These are phyloP conservation scores for Stomatorhinus ivindoensis DNA, from an alignment of 2,113 vertebrate genomes.

Conservation along the genomic window DNA sequence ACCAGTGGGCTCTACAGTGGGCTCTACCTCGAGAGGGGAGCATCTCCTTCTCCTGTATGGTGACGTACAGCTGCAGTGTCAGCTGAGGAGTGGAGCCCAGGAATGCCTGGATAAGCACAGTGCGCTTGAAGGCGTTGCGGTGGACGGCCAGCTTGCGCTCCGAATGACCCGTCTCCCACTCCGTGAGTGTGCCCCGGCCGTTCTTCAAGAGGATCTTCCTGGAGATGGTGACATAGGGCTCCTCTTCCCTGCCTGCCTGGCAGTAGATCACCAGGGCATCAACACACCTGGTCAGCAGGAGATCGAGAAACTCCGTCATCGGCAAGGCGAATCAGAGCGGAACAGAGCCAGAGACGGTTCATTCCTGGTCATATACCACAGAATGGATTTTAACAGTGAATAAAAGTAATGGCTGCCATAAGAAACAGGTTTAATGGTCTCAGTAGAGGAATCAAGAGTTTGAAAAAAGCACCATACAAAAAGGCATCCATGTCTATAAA, in stretches of 20 bases:
- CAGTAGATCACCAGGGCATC: slow-evolving; percentile 82
- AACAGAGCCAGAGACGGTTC: neutral
- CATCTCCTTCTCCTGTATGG: slow-evolving; percentile 75
- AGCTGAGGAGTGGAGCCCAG: slow-evolving; percentile 92
- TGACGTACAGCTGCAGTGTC: slow-evolving; percentile 89
- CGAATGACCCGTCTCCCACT: slow-evolving; percentile 84
- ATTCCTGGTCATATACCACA: neutral
- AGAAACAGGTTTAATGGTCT: neutral
- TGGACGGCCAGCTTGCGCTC: slow-evolving; percentile 75
- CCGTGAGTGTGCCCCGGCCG: slow-evolving; percentile 63
- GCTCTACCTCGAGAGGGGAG: slow-evolving; percentile 64
- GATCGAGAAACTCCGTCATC: neutral
- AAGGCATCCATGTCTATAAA: neutral
- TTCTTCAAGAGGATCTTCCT: slow-evolving; percentile 76
- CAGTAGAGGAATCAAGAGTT: neutral
- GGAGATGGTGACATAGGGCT: slow-evolving; percentile 81
- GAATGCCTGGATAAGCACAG: slow-evolving; percentile 90
- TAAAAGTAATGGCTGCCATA: neutral
- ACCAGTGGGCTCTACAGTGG: slow-evolving; percentile 45
- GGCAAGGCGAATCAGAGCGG: neutral
- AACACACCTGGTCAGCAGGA: slow-evolving; percentile 69
- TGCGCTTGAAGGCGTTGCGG: slow-evolving; percentile 89
- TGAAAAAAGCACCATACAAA: neutral
- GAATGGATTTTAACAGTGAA: neutral
- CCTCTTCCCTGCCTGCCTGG: slow-evolving; percentile 70